Base-by-base conservation (phyloP, 2,797 vertebrate species). In the Clarias pachynema region DNA sequence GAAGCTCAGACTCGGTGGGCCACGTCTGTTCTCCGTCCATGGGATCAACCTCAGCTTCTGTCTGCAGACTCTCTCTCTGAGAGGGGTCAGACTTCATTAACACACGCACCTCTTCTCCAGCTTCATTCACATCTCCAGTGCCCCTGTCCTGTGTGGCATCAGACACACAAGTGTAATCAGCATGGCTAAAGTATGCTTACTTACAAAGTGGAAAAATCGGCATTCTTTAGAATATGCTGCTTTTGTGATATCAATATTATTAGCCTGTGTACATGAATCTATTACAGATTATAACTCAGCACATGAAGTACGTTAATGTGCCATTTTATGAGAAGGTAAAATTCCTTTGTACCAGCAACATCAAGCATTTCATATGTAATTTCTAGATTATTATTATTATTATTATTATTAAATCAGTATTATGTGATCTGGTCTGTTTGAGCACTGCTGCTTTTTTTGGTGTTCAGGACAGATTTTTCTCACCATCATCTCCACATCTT, bases 1-100 rank as follows among this genome's bases (percentile, higher is more conserved):
- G 93, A 88, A 99, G 94, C 80, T 99, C 98, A 3, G 96, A 93
- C 24, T 98, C 97, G 1, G 97, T 98, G 34, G 98, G 98, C 98
- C 98, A 99, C 0, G 98, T 99, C 90, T 99, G 98, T 86, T 99
- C 98, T 65, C 98, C 97, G 1, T 98, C 98, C 98, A 99, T 98
- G 29, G 97, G 97, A 91, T 99, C 97, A 44, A 96, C 97, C 86
- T 97, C 94, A 4, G 96, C 97, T 90, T 99, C 98, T 0, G 95
- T 89, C 91, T 96, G 96, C 90, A 99, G 92, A 85, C 93, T 96
- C 88, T 97, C 96, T 89, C 96, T 96, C 88, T 87, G 88, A 68
- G 90, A 91, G 0, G 95, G 93, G 80, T 99, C 95, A 6, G 95
- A 96, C 89, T 95, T 99, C 96, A 99, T 96, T 75, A 99, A 93